Percentiles rank a stretch among this genome's conserved stretches.
Conservation (phyloP, 2,888 invertebrate genomes). For the Gasteruption jaculator region DNA sequence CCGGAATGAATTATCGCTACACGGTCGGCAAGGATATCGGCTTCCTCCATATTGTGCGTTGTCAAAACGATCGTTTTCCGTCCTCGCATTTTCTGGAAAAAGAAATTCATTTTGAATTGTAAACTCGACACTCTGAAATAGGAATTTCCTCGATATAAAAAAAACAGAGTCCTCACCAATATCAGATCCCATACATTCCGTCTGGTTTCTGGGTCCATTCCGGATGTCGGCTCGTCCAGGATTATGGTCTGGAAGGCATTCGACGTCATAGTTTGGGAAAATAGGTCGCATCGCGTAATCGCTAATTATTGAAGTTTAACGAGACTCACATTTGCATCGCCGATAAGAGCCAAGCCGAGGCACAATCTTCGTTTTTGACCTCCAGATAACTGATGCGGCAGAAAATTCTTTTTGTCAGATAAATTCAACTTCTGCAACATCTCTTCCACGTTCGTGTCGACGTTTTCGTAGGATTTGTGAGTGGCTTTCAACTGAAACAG, state of each 20-base stretch:
- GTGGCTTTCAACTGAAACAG: conserved; percentile 60
- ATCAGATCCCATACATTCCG: conserved; percentile 81
- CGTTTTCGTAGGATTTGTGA: conserved; percentile 42
- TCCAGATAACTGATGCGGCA: conserved; percentile 69
- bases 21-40: conserved; percentile 82
- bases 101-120: neutral
- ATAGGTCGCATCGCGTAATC: too few species aligned
- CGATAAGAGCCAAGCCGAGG: conserved; percentile 76
- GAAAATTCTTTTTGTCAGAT: conserved; percentile 58
- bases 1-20: conserved; percentile 80
- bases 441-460: conserved; percentile 54
- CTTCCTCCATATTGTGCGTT: conserved; percentile 93
- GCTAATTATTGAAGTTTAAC: neutral
- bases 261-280: conserved; percentile 16
- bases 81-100: conserved; percentile 55
- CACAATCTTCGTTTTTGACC: conserved; percentile 87
- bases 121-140: too few species aligned
- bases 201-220: conserved; percentile 81
- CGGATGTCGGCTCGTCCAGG: conserved; percentile 79
- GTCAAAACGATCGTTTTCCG: conserved; percentile 76
- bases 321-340: conserved; percentile 58
- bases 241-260: conserved; percentile 51
- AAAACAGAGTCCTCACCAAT: conserved; percentile 57
- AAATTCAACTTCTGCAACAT: conserved; percentile 62
- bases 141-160: too few species aligned